Evolutionary conservation across 2,113 vertebrate genomes (phyloP), one percentile per base, ranked within the genome.

Genomic region (Scortum barcoo): DNA sequence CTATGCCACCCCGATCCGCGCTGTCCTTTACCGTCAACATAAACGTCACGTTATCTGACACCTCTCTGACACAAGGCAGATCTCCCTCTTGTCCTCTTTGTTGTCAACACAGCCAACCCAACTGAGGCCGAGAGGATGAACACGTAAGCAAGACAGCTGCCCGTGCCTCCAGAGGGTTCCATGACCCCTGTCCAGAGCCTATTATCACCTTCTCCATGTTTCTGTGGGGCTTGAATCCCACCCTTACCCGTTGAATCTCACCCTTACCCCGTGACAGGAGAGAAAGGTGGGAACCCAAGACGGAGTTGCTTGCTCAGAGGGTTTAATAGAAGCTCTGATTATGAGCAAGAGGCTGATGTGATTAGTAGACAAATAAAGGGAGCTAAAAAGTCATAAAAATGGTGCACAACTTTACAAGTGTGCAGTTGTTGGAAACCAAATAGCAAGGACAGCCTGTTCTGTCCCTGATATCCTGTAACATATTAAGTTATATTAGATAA

Each of bases 131-230:
- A 67, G 42, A 76, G 62, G 80, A 88, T 74, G 77, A 58, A 81
- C 50, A 46, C 53, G 63, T 77, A 80, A 57, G 80, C 81, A 62
- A 53, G 86, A 90, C 91, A 92, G 90, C 82, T 91, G 88, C 72
- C 42, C 0, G 5, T 24, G 69, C 46, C 73, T 66, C 22, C 71
- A 46, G 38, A 84, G 71, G 73, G 76, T 75, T 87, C 86, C 76
- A 63, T 88, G 90, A 92, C 88, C 89, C 77, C 50, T 76, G 57
- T 76, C 88, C 85, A 86, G 73, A 84, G 58, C 73, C 78, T 74
- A 84, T 93, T 93, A 91, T 87, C 91, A 84, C 87, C 88, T 91
- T 90, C 92, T 93, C 84, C 76, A 88, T 65, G 75, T 93, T 90
- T 92, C 89, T 78, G 67, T 7, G 0, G 68, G 77, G 44, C 38